Percentiles rank a stretch among this genome's conserved stretches.
phyloP scores from a whole-genome alignment of 2,113 vertebrate genomes.

The Asarcornis scutulata region DNA sequence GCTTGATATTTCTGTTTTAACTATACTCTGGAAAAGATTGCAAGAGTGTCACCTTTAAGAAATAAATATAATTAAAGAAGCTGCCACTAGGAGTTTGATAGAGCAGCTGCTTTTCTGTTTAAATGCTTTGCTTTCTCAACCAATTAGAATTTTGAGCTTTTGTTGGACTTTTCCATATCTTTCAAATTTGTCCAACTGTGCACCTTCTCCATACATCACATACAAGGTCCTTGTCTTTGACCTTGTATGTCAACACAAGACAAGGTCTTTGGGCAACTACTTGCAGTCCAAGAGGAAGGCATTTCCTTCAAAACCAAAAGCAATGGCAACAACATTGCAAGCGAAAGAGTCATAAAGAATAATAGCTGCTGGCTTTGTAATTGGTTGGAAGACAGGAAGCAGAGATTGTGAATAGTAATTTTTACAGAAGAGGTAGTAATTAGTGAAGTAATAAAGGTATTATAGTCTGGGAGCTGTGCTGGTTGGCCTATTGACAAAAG shows the following conservation, averaged over 20 bases:
- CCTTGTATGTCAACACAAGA: too few relatives aligned
- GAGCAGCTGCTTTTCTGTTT: neutral
- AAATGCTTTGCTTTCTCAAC: neutral
- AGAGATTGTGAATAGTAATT: neutral
- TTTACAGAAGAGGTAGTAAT: neutral
- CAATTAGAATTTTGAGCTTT: neutral
- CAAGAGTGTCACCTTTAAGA: neutral
- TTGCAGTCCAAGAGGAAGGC: neutral
- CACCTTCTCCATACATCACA: neutral
- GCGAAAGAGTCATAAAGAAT: neutral
- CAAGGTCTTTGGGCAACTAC: neutral
- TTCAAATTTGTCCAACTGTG: neutral
- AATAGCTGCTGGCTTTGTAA: neutral
- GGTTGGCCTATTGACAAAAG: neutral
- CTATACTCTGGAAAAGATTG: constrained; percentile 11
- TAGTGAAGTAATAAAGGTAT: neutral
- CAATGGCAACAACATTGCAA: neutral
- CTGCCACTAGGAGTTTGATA: neutral
- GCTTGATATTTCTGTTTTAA: neutral
- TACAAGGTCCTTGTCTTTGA: neutral
- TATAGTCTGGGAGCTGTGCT: neutral
- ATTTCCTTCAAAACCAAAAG: neutral
- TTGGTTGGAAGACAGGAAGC: neutral
- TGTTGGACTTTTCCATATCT: neutral
- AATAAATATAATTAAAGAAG: neutral